Base-by-base conservation (phyloP, 2,888 invertebrate species). In the Acleris literana region DNA sequence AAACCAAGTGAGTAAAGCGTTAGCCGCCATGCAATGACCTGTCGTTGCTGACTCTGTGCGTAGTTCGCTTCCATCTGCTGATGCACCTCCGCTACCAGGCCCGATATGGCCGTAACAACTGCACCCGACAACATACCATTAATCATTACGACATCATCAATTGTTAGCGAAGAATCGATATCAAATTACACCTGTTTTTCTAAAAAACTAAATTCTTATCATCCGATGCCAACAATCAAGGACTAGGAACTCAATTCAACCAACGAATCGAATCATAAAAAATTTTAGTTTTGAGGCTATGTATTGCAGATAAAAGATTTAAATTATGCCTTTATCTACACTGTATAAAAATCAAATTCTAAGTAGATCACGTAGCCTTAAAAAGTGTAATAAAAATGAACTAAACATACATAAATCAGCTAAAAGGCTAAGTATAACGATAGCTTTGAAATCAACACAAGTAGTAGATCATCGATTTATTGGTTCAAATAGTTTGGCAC, bases 41-140 rank as follows among this genome's bases (percentile, higher is more conserved):
- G 93, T 85, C 87, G 79, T 80, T 90, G 91, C 84, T 89, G 90
- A 84, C 84, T 87, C 81, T 87, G 87, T 76, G 83, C 85, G 88
- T 87, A 86, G 86, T 85, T 85, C 87, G 92, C 93, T 88, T 95
- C 93, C 93, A 95, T 92, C 93, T 95, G 95, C 85, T 95, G 95
- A 90, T 95, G 95, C 93, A 96, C 96, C 90, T 96, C 96, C 79
- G 95, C 95, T 93, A 96, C 94, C 90, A 96, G 95, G 87, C 95
- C 96, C 86, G 96, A 95, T 93, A 96, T 95, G 89, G 96, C 96
- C 92, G 95, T 94, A 90, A 95, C 95, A 94, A 96, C 96, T 96
- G 94, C 86, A 75, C 80, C 80, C 84, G 80, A 86, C 72, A 88
- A 88, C 71, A 69, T 70, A 68, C 55, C 18, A 22, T 55, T 55